Evolutionary conservation across 2,113 vertebrate species (phyloP), one percentile per base, ranked within the genome.

Genomic region (Scortum barcoo): DNA sequence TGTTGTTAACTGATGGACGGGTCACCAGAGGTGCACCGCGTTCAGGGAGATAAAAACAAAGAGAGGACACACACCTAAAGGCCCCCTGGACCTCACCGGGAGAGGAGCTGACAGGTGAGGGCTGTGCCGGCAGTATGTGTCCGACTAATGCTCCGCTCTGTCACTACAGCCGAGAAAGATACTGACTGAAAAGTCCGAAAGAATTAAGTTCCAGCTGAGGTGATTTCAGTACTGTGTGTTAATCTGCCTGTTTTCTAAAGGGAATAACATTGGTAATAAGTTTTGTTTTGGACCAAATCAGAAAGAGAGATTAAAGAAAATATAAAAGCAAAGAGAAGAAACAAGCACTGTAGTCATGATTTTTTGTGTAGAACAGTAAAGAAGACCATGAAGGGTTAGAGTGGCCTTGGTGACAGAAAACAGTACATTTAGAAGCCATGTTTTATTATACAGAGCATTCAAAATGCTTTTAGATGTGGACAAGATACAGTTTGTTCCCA

Each of bases 1-100:
- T 72, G 69, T 72, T 89, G 69, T 85, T 85, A 76, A 76, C 72
- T 75, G 82, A 84, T 80, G 51, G 58, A 28, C 7, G 24, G 80
- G 51, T 78, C 70, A 73, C 13, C 60, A 58, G 66, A 61, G 60
- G 73, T 69, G 17, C 38, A 28, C n/a, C 24, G 71, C 16, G 57
- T 14, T 80, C 66, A 11, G 50, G 36, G 5, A 78, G 38, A 72
- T 30, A 65, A 69, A 26, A 81, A 53, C 9, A 7, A 14, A 72
- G 22, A 76, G 1, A 30, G 22, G 44, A 83, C 56, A 78, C 14
- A 42, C 60, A 65, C 30, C 54, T 19, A 53, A 73, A 76, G 74
- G 42, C 61, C 9, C 9, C 53, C 13, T 72, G 28, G 2, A 19
- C 72, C 33, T 63, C 80, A 63, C 58, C 46, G 30, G 40, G 42